Percentiles rank a stretch among this genome's conserved stretches.
These are phyloP conservation scores for Oncorhynchus nerka DNA, from an alignment of 2,113 vertebrate species.

Conservation along the genomic window DNA sequence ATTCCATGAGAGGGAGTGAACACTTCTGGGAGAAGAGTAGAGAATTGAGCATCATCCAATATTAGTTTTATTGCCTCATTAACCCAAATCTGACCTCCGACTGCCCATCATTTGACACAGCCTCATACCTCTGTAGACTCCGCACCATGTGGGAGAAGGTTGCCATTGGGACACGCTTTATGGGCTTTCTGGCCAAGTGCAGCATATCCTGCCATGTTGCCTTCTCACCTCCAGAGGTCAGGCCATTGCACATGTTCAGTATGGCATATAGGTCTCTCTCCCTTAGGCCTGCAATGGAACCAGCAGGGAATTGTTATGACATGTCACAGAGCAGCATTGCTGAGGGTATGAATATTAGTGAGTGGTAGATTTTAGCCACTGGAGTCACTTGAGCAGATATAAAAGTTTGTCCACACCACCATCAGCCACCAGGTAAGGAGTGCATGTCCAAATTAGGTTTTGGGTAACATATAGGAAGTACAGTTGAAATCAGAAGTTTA, in stretches of 20 bases:
- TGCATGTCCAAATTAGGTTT: no score
- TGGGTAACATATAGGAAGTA: no score
- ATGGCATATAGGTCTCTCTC: constrained; percentile 78
- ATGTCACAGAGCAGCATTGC: not conserved
- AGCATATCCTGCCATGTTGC: constrained; percentile 71
- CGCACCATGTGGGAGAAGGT: constrained; percentile 74
- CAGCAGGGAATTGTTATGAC: not conserved
- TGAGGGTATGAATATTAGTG: not conserved
- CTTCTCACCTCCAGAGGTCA: constrained; percentile 41
- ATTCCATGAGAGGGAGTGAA: not conserved
- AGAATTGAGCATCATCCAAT: no score
- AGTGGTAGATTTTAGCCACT: not conserved
- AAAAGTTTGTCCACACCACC: no score
- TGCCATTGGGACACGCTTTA: constrained; percentile 74
- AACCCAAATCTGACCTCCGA: not conserved
- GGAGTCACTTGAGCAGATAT: not conserved
- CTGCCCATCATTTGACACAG: not conserved
- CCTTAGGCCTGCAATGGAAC: constrained; percentile 71
- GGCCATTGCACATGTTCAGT: constrained; percentile 70
- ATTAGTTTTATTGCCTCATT: constrained; percentile 63
- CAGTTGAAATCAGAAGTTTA: no score
- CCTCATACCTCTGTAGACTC: constrained; percentile 75
- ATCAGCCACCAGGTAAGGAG: no score
- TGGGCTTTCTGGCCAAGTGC: constrained; percentile 53
- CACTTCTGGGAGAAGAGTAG: no score